Percentiles rank a stretch among this genome's conserved stretches.
Evolutionary conservation across 2,888 invertebrate species (phyloP).

Genomic region (Epicampocera succincta): DNA sequence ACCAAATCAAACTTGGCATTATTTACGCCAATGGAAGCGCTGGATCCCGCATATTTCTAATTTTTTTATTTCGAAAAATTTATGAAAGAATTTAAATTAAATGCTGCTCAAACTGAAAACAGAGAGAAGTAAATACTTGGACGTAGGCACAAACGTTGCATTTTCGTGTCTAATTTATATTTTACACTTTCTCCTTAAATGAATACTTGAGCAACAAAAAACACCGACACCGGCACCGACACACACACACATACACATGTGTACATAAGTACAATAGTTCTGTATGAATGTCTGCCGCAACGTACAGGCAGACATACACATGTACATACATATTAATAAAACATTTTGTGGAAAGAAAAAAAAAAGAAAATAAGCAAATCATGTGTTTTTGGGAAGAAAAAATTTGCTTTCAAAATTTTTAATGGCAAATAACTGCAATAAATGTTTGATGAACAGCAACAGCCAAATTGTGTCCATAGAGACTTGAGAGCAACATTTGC

Average conservation of each 20-base stretch:
- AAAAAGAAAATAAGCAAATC: neutral
- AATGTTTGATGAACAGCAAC: neutral
- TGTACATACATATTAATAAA: neutral
- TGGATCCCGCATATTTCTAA: constrained; percentile 23
- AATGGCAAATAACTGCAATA: neutral
- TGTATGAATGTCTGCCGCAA: neutral
- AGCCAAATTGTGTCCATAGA: too few species aligned
- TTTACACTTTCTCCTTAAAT: constrained; percentile 40
- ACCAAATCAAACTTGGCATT: constrained; percentile 40
- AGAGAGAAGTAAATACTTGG: neutral
- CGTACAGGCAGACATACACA: too few species aligned
- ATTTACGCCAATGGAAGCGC: constrained; percentile 10
- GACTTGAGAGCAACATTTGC: too few species aligned
- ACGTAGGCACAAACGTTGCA: neutral
- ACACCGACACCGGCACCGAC: too few species aligned
- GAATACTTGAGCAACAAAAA: constrained; percentile 3
- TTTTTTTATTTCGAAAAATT: neutral
- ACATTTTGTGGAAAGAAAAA: constrained; percentile 16
- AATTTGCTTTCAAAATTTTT: constrained; percentile 10
- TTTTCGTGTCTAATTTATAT: constrained; percentile 36
- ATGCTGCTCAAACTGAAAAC: neutral
- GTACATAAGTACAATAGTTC: neutral
- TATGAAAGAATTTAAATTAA: constrained; percentile 25
- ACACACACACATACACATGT: too few species aligned
- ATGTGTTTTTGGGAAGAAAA: neutral